A percentile compares a stretch with the other conserved stretches of the same genome.
phyloP scores from a whole-genome alignment of 2,113 vertebrate species.

The Colossoma macropomum region DNA sequence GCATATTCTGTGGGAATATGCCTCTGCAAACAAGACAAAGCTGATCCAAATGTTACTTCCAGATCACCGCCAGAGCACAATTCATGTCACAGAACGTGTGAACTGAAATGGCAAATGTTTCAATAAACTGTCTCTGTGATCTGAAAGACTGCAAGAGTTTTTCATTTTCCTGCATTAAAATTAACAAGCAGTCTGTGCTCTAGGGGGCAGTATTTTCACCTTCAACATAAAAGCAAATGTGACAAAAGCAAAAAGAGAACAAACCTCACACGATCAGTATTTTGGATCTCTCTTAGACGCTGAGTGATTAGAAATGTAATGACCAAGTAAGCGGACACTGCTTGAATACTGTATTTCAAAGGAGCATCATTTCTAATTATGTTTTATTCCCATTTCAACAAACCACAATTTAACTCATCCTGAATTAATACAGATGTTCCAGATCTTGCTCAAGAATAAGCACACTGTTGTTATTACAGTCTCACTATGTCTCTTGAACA shows the following conservation, averaged over 20 bases:
- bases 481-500: no score
- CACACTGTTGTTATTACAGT: no score
- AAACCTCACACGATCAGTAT: not conserved
- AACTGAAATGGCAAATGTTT: not conserved
- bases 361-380: no score
- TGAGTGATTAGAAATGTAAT: no score
- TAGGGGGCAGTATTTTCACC: slow-evolving; percentile 68
- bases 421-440: no score
- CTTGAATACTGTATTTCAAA: no score
- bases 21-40: not conserved
- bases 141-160: slow-evolving; percentile 5
- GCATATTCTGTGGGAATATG: not conserved
- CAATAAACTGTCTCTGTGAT: not conserved
- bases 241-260: not conserved
- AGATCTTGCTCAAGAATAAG: no score
- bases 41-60: not conserved
- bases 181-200: slow-evolving; percentile 49
- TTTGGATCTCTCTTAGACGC: not conserved
- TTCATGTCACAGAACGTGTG: not conserved
- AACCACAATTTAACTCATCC: no score
- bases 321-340: no score
- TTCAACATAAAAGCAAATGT: not conserved
- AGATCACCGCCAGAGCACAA: not conserved
- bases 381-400: no score
- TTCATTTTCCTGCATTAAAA: not conserved